A percentile compares a stretch with the other conserved stretches of the same genome.
These are phyloP conservation scores for Oikopleura albicans DNA, from an alignment of 23 tunicate genomes.

Conservation along the genomic window DNA sequence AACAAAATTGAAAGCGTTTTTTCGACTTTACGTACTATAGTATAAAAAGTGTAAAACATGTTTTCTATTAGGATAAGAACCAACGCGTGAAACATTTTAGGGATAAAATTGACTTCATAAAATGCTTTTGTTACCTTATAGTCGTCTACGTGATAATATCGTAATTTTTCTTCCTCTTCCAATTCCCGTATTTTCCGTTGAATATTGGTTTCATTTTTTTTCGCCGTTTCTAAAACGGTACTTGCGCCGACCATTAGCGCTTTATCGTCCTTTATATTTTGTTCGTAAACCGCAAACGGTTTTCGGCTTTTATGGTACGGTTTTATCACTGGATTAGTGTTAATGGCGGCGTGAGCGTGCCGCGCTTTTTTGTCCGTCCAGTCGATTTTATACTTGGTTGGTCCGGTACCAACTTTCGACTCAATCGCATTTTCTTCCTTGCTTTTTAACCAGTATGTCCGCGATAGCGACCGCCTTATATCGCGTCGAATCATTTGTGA, in stretches of 20 bases:
- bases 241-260: neutral
- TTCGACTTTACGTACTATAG: too few species aligned
- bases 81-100: too few species aligned
- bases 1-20: too few species aligned
- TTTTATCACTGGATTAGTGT: neutral
- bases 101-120: too few species aligned
- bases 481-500: too few species aligned
- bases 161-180: neutral
- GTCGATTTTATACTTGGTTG: neutral
- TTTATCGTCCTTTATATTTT: neutral
- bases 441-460: too few species aligned
- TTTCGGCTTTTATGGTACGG: neutral
- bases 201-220: neutral
- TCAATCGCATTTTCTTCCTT: neutral
- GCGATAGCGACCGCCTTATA: too few species aligned
- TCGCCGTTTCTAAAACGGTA: neutral
- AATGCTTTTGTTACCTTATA: slow-evolving; percentile 15
- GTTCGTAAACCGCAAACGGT: neutral
- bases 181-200: neutral
- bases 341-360: neutral
- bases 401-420: neutral
- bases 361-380: neutral
- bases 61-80: too few species aligned
- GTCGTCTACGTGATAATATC: neutral
- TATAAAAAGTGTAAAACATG: too few species aligned